Evolutionary conservation across 2,113 vertebrate species (phyloP), one percentile per base, ranked within the genome.

Genomic region (Gallinago undulata): DNA sequence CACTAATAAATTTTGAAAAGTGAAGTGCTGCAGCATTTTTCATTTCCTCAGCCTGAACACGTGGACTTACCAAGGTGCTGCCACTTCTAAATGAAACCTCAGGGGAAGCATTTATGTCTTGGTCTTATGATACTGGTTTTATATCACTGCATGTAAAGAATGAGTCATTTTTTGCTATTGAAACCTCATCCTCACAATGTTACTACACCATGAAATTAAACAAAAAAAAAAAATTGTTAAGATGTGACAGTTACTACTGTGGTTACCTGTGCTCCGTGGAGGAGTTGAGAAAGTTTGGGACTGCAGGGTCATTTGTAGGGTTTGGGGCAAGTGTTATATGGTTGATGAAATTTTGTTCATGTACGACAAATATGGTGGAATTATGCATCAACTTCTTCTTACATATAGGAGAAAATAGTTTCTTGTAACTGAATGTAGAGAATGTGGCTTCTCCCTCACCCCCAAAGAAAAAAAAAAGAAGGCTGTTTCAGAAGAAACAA

Each of bases 1-100:
- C 48, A 12, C 74, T 91, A 86, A 89, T 87, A 87, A 19, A 43
- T 68, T 89, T 84, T 75, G 66, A 82, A 89, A 90, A 17, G 41
- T 30, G 43, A 94, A 89, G 63, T 55, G 66, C 86, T 90, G 80
- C 85, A 82, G 89, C 59, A 55, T 69, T 93, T 93, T 85, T 79
- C 18, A 33, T 93, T 94, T 94, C 84, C 84, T 87, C 78, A 69
- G 39, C 62, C 84, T 69, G 81, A 89, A 78, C 64, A 68, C 6
- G 31, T 45, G 67, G 67, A 59, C 77, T 82, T 45, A 66, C 31
- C 25, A 64, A 87, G 48, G 75, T 75, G 47, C 11, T 87, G 56
- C 69, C 53, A 30, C 75, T 89, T 84, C 59, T 76, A 72, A 82
- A 76, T n/a, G 77, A 94, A 82, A 91, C 70, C 66, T 37, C 62